Conservation (phyloP, 2,888 invertebrate species). For the Drosophila borealis region DNA sequence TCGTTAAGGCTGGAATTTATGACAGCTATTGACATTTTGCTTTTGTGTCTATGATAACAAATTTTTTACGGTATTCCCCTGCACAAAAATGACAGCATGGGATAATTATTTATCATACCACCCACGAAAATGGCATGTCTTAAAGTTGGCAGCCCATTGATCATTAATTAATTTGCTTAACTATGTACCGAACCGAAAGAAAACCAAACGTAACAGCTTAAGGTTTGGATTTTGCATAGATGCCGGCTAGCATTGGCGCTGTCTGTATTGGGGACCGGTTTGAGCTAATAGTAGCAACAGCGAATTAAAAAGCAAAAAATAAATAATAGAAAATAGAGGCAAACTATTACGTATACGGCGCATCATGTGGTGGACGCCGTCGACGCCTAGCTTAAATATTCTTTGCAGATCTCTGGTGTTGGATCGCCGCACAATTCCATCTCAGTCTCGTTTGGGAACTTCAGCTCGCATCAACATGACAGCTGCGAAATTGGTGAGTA, state of each 20-base stretch:
- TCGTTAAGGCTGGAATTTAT: not conserved
- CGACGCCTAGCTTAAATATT: constrained; percentile 37
- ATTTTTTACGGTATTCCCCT: not conserved
- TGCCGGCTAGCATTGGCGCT: constrained; percentile 15
- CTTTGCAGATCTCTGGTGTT: constrained; percentile 70
- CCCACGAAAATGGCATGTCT: constrained; percentile 13
- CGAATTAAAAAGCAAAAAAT: constrained; percentile 23
- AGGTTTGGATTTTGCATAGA: constrained; percentile 11
- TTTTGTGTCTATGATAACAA: not conserved
- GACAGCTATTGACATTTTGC: not conserved
- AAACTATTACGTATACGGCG: constrained; percentile 50
- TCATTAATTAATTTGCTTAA: constrained; percentile 36
- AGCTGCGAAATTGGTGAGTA: constrained; percentile 80
- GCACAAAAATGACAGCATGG: not conserved
- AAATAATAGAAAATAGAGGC: not conserved
- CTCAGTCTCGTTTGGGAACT: constrained; percentile 80
- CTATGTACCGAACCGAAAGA: constrained; percentile 18
- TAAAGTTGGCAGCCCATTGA: constrained; percentile 19
- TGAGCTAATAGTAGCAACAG: constrained; percentile 39
- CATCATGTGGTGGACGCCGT: constrained; percentile 39
- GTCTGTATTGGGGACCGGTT: constrained; percentile 48
- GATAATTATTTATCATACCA: constrained; percentile 15
- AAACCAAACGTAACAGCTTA: constrained; percentile 29
- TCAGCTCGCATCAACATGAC: constrained; percentile 76
- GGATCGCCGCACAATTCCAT: constrained; percentile 49